Conservation (phyloP, 2,888 invertebrate species). For the Brachypalpus laphriformis region DNA sequence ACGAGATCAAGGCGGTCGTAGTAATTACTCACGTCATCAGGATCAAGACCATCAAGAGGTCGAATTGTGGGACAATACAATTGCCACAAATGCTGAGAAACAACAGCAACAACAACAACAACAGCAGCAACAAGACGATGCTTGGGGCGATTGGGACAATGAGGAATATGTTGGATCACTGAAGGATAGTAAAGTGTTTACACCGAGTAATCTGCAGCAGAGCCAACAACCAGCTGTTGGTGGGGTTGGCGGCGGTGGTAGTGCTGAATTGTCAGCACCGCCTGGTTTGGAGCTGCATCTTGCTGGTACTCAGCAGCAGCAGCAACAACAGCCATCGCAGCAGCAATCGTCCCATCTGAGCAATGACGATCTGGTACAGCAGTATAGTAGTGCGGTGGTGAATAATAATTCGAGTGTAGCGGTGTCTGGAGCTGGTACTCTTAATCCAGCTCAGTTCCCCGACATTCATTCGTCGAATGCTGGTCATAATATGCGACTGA, state of each 20-base stretch:
- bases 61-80: constrained; percentile 85
- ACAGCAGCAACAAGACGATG: constrained; percentile 81
- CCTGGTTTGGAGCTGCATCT: constrained; percentile 83
- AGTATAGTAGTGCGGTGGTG: constrained; percentile 78
- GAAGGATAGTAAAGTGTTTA: constrained; percentile 96
- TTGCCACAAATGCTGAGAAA: constrained; percentile 82
- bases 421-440: constrained; percentile 66
- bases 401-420: constrained; percentile 78
- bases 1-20: constrained; percentile 78
- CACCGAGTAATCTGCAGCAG: constrained; percentile 85
- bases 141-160: constrained; percentile 91
- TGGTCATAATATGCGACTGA: constrained; percentile 76
- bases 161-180: constrained; percentile 98
- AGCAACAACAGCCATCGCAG: constrained; percentile 58
- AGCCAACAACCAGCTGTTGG: constrained; percentile 79
- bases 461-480: constrained; percentile 76
- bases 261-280: constrained; percentile 82
- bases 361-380: constrained; percentile 78
- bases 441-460: constrained; percentile 66
- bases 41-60: constrained; percentile 83
- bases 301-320: constrained; percentile 75
- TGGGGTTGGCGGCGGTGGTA: constrained; percentile 73
- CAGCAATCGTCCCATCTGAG: constrained; percentile 79
- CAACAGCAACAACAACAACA: constrained; percentile 78
- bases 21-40: constrained; percentile 78